Evolutionary conservation across 1,140 invertebrate species (phyloP), one percentile per base, ranked within the genome.

Genomic region (Solenopsis fugax): DNA sequence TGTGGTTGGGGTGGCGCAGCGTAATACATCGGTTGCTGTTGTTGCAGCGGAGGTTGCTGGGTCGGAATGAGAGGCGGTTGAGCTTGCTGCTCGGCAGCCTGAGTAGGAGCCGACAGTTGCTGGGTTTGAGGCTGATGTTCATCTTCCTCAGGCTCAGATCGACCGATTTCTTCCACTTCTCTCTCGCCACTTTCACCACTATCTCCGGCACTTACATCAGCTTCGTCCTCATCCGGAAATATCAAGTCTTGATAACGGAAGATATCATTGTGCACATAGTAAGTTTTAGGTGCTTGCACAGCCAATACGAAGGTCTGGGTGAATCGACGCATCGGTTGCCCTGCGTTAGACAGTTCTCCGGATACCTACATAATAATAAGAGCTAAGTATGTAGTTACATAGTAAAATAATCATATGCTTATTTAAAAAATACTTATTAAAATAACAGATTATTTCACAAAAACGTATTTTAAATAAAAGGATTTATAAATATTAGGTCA

Each of bases 191-290:
- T 82, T 13, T 95, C 95, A 67, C 92, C 92, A 54, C 91, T 91
- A 6, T 93, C 82, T 13, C 88, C 93, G 4, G 91, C 91, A 54
- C 95, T 94, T 21, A 91, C 90, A 9, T 95, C 94, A 1, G 92
- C 91, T 21, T 95, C 94, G 50, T 98, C 97, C 90, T 98, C 98
- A 92, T 98, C 98, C 0, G 92, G 91, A 62, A 94, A 95, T 24
- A 94, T 94, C 80, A 95, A 91, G 62, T 95, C 95, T 91, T 99
- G 99, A 94, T 99, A 99, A 76, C 99, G 97, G 95, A 99, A 99
- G 93, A 99, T 99, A 95, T 99, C 99, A 96, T 99, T 99, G 93
- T 99, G 98, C 24, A 99, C 99, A 93, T 99, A 99, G 96, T 99
- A 99, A 95, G 99, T 98, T 96, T 99, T 99, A 34, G 98, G 98